A percentile compares a stretch with the other conserved stretches of the same genome.
These are phyloP conservation scores for Paedocypris micromegethes DNA, from an alignment of 2,797 vertebrate species.

Conservation along the genomic window DNA sequence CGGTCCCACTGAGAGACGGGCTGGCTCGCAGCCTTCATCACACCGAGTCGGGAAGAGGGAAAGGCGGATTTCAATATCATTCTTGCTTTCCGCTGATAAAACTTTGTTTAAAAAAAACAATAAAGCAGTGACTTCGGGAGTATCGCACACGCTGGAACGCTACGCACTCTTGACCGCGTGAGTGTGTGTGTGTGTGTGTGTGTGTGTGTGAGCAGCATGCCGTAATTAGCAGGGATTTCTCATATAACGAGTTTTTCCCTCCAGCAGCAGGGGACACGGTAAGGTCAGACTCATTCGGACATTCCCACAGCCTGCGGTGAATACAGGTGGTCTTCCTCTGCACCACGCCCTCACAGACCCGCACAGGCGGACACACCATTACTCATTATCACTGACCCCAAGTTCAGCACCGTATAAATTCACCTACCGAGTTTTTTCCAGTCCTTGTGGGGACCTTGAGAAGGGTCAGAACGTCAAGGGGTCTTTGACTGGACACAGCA, in stretches of 20 bases:
- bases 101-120: conserved; percentile 19
- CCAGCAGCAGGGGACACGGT: conserved; percentile 46
- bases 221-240: conserved; percentile 56
- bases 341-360: conserved; percentile 33
- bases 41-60: conserved; percentile 37
- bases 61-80: conserved; percentile 36
- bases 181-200: conserved; percentile 31
- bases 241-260: conserved; percentile 54
- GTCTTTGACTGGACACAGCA: conserved; percentile 6
- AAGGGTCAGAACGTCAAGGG: not conserved
- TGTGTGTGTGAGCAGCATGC: conserved; percentile 47
- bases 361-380: not conserved
- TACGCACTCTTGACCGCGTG: not conserved
- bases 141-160: not conserved
- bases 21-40: conserved; percentile 57
- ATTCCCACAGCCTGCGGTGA: conserved; percentile 53
- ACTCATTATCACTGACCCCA: not conserved
- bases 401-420: not conserved
- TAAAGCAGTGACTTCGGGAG: not conserved
- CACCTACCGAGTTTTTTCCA: not conserved
- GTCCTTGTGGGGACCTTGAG: not conserved
- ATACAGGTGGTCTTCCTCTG: conserved; percentile 50
- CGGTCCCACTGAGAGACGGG: conserved; percentile 56
- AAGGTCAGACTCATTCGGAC: conserved; percentile 51
- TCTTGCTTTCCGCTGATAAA: conserved; percentile 26